Conservation (phyloP, 2,113 vertebrate genomes). For the Panthera uncia region DNA sequence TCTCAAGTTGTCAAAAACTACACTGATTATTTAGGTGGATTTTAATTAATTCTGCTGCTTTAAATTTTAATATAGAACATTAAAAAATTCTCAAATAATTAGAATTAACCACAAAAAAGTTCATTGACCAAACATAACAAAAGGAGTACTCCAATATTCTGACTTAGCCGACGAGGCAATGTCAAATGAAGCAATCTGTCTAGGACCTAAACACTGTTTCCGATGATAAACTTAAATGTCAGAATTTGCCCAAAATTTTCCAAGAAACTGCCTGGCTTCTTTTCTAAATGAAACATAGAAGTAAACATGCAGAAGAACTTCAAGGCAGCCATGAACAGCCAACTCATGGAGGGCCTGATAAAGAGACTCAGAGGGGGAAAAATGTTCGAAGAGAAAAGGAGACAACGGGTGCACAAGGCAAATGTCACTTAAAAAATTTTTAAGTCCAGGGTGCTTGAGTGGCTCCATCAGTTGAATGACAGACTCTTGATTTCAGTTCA, state of each 20-base stretch:
- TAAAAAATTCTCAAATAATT: slow-evolving; percentile 35
- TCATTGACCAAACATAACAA: background rate
- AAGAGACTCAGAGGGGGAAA: background rate
- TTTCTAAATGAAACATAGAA: slow-evolving; percentile 35
- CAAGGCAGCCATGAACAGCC: background rate
- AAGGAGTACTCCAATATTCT: background rate
- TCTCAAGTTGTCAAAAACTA: slow-evolving; percentile 30
- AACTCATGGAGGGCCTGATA: background rate
- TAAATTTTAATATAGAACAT: slow-evolving; percentile 16
- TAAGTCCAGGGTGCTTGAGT: too few species aligned
- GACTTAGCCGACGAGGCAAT: background rate
- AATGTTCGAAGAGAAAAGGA: slow-evolving; percentile 18
- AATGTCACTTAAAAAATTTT: background rate
- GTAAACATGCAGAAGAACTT: background rate
- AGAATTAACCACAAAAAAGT: slow-evolving; percentile 18
- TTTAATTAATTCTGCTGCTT: background rate
- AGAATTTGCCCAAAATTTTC: slow-evolving; percentile 25
- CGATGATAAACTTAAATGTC: slow-evolving; percentile 14
- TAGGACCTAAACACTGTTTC: background rate
- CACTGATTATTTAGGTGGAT: background rate
- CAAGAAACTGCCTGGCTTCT: background rate
- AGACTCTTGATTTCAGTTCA: too few species aligned
- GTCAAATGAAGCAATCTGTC: background rate
- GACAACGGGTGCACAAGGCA: background rate
- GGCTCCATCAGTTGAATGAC: too few species aligned